phyloP scores from a whole-genome alignment of 2,888 invertebrate genomes.

The Thyatira batis region DNA sequence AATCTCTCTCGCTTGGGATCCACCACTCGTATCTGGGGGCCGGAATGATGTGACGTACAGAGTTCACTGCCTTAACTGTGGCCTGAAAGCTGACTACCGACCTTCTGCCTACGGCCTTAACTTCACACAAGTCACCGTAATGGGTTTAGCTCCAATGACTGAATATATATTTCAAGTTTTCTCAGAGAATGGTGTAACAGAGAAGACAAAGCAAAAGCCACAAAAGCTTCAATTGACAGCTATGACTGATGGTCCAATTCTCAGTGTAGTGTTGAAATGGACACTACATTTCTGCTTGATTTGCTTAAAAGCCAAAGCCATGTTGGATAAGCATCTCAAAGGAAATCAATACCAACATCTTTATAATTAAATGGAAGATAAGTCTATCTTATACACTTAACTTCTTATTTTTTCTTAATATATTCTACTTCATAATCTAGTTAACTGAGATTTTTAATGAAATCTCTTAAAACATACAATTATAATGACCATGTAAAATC shows the following conservation, averaged over 20 bases:
- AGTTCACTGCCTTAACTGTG: constrained; percentile 92
- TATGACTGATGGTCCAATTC: constrained; percentile 93
- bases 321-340: too few relatives aligned
- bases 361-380: too few relatives aligned
- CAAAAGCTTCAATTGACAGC: constrained; percentile 94
- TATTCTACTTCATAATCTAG: too few relatives aligned
- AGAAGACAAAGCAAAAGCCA: constrained; percentile 81
- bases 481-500: too few relatives aligned
- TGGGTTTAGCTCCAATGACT: constrained; percentile 94
- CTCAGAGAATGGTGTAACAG: constrained; percentile 95
- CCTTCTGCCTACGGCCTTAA: constrained; percentile 90
- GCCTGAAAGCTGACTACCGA: constrained; percentile 82
- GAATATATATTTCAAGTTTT: constrained; percentile 95
- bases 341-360: too few relatives aligned
- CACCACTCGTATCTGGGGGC: constrained; percentile 90
- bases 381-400: too few relatives aligned
- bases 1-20: constrained; percentile 94
- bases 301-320: too few relatives aligned
- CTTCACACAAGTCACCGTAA: constrained; percentile 94
- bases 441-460: too few relatives aligned
- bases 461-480: too few relatives aligned
- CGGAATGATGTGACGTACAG: constrained; percentile 92
- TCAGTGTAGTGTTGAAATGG: constrained; percentile 92
- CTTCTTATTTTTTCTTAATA: too few relatives aligned
- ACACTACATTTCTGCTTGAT: too few relatives aligned